A percentile compares a stretch with the other conserved stretches of the same genome.
These are phyloP conservation scores for Digitonthophagus gazella DNA, from an alignment of 2,888 invertebrate genomes.

Conservation along the genomic window DNA sequence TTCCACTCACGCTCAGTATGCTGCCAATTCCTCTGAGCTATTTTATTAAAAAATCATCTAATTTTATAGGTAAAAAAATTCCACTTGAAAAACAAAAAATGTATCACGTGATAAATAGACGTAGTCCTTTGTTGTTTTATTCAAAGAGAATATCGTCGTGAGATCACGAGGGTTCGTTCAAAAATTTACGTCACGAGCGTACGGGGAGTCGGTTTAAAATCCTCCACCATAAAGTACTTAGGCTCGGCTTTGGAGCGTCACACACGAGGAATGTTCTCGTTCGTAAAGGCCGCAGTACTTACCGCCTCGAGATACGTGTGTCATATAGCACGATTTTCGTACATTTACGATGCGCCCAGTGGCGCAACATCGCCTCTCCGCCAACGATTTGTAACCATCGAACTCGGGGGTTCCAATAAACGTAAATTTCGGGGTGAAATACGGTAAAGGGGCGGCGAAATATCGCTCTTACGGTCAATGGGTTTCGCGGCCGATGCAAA, in stretches of 20 bases:
- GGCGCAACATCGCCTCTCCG: slow-evolving; percentile 34
- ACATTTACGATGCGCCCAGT: slow-evolving; percentile 40
- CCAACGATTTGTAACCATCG: slow-evolving; percentile 43
- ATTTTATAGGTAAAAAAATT: too few species aligned
- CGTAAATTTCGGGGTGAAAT: slow-evolving; percentile 49
- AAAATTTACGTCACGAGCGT: background rate
- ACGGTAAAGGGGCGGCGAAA: slow-evolving; percentile 26
- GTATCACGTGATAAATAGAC: background rate
- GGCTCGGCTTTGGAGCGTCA: background rate
- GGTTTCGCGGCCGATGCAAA: background rate
- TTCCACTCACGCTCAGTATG: too few species aligned
- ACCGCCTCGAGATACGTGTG: background rate
- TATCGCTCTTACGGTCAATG: background rate
- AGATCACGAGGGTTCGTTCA: background rate
- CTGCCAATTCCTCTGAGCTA: too few species aligned
- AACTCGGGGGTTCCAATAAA: slow-evolving; percentile 49
- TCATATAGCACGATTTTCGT: slow-evolving; percentile 18
- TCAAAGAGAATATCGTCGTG: background rate
- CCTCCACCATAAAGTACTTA: background rate
- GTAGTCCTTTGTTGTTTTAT: background rate
- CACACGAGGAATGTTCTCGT: background rate
- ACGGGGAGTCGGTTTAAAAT: background rate
- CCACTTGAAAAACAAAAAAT: background rate
- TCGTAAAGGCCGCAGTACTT: background rate
- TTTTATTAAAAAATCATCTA: too few species aligned